phyloP scores from a whole-genome alignment of 2,113 vertebrate genomes.

The Varanus komodoensis region DNA sequence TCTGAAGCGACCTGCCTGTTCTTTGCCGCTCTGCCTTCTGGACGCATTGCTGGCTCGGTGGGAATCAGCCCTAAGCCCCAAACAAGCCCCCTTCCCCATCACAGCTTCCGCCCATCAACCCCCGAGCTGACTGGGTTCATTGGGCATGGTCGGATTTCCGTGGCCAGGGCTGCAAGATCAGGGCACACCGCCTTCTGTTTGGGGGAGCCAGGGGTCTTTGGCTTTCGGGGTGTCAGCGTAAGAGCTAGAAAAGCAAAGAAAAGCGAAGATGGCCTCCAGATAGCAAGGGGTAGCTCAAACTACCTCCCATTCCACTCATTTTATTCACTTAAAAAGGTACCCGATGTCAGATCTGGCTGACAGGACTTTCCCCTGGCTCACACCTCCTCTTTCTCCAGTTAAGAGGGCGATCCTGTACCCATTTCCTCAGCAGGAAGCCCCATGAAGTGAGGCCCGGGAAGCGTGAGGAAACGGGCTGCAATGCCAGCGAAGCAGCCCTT shows the following conservation, averaged over 20 bases:
- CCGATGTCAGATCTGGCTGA: neutral
- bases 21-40: neutral
- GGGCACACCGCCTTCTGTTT: neutral
- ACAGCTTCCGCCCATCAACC: neutral
- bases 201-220: neutral
- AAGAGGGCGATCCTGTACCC: neutral
- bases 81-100: too few species aligned
- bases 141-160: neutral
- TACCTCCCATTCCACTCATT: neutral
- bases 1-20: neutral
- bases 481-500: too few species aligned
- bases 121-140: neutral
- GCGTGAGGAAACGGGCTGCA: neutral
- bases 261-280: neutral
- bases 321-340: neutral
- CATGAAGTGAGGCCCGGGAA: too few species aligned
- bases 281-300: neutral
- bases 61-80: neutral
- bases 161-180: neutral
- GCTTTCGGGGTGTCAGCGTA: neutral
- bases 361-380: neutral
- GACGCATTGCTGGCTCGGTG: neutral
- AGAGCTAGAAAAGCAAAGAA: neutral
- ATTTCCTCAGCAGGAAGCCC: too few species aligned
- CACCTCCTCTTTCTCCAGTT: neutral